phyloP scores from a whole-genome alignment of 2,888 invertebrate species.

The Acronicta leporina region DNA sequence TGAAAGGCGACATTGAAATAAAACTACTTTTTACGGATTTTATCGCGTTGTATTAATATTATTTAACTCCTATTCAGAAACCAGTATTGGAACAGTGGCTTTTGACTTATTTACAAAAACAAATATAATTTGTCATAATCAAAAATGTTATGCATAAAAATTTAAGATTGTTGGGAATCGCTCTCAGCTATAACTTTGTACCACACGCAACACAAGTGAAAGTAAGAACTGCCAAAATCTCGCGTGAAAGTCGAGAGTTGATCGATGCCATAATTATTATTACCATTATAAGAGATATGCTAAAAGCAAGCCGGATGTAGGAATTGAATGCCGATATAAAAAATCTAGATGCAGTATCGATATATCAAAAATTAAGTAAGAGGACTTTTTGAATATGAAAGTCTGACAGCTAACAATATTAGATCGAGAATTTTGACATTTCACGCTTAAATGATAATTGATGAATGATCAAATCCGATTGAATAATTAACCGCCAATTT shows the following conservation, averaged over 20 bases:
- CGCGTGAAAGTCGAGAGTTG: slow-evolving; percentile 86
- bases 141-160: not conserved
- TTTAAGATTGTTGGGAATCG: slow-evolving; percentile 12
- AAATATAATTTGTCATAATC: too few species aligned
- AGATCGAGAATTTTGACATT: not conserved
- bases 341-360: slow-evolving; percentile 53
- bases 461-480: not conserved
- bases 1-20: too few species aligned
- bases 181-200: slow-evolving; percentile 43
- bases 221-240: slow-evolving; percentile 86
- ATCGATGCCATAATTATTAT: slow-evolving; percentile 89
- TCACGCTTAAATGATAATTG: slow-evolving; percentile 9
- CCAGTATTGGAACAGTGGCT: too few species aligned
- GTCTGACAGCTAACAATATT: slow-evolving; percentile 6
- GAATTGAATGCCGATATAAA: slow-evolving; percentile 51
- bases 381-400: slow-evolving; percentile 23
- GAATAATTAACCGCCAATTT: too few species aligned
- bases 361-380: slow-evolving; percentile 32
- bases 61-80: too few species aligned
- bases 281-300: slow-evolving; percentile 86
- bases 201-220: slow-evolving; percentile 73
- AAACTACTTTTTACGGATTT: too few species aligned
- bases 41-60: too few species aligned
- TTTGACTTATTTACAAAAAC: too few species aligned
- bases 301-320: slow-evolving; percentile 85